Evolutionary conservation across 2,888 invertebrate genomes (phyloP).

Genomic region (Stratiomys singularior): DNA sequence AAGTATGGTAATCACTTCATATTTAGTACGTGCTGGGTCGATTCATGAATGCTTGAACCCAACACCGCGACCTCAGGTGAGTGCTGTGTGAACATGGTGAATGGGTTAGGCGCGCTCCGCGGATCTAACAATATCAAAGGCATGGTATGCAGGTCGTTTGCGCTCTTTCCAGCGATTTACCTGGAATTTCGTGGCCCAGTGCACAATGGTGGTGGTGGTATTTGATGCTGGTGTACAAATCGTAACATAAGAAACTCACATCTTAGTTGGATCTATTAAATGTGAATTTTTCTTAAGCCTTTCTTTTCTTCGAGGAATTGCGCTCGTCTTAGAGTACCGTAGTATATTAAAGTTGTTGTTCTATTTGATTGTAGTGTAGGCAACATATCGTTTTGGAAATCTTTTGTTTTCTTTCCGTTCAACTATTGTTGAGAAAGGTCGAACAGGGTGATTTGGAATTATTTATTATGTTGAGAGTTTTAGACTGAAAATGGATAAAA

Average conservation of each 20-base stretch:
- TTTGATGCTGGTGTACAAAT: constrained; percentile 26
- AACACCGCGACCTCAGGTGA: constrained; percentile 5
- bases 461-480: neutral
- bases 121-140: constrained; percentile 11
- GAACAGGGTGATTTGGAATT: constrained; percentile 27
- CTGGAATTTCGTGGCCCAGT: constrained; percentile 14
- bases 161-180: constrained; percentile 31
- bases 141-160: constrained; percentile 11
- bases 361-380: constrained; percentile 16
- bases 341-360: neutral
- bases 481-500: neutral
- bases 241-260: constrained; percentile 14
- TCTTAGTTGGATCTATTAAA: constrained; percentile 13
- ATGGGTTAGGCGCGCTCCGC: constrained; percentile 1
- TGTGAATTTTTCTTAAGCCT: constrained; percentile 15
- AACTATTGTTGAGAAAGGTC: constrained; percentile 17
- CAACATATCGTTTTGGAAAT: constrained; percentile 3
- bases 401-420: neutral
- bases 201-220: neutral
- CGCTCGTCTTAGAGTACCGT: neutral
- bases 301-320: constrained; percentile 26
- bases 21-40: constrained; percentile 40
- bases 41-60: constrained; percentile 25
- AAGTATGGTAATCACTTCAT: constrained; percentile 39
- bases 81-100: neutral